A percentile compares a stretch with the other conserved stretches of the same genome.
Conservation (phyloP, 2,113 vertebrate genomes). For the Zapus hudsonius region DNA sequence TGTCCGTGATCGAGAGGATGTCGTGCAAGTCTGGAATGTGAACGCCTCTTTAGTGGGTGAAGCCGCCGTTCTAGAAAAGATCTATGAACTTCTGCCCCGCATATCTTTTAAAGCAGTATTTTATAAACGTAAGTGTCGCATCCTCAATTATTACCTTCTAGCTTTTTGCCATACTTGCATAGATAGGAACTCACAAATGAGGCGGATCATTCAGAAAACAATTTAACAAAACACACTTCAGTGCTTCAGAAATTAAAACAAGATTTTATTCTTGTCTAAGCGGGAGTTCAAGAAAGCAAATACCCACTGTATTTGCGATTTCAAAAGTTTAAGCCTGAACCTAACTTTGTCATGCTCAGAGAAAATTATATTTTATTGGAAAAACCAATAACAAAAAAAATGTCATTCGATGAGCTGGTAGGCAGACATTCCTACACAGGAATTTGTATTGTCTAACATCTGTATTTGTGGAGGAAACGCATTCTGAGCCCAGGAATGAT, state of each 20-base stretch:
- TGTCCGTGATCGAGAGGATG: conserved; percentile 93
- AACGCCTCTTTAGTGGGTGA: conserved; percentile 92
- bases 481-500: not conserved
- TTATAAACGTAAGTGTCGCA: conserved; percentile 95
- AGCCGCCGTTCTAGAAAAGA: conserved; percentile 93
- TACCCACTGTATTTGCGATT: conserved; percentile 21
- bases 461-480: conserved; percentile 36
- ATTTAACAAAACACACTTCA: conserved; percentile 2
- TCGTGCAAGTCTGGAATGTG: conserved; percentile 98
- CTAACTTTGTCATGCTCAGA: conserved; percentile 52
- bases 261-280: conserved; percentile 45
- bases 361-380: conserved; percentile 39
- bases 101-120: conserved; percentile 95
- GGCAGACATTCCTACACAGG: conserved; percentile 54
- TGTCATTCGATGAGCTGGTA: conserved; percentile 42
- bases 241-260: conserved; percentile 34
- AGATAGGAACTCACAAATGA: conserved; percentile 46
- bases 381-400: conserved; percentile 61
- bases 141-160: conserved; percentile 43
- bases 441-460: conserved; percentile 50
- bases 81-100: conserved; percentile 93
- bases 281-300: conserved; percentile 12
- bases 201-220: conserved; percentile 13
- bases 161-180: conserved; percentile 5
- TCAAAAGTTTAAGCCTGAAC: conserved; percentile 54